Percentiles rank a stretch among this genome's conserved stretches.
phyloP scores from a whole-genome alignment of 2,888 invertebrate genomes.

The Barypeithes pellucidus region DNA sequence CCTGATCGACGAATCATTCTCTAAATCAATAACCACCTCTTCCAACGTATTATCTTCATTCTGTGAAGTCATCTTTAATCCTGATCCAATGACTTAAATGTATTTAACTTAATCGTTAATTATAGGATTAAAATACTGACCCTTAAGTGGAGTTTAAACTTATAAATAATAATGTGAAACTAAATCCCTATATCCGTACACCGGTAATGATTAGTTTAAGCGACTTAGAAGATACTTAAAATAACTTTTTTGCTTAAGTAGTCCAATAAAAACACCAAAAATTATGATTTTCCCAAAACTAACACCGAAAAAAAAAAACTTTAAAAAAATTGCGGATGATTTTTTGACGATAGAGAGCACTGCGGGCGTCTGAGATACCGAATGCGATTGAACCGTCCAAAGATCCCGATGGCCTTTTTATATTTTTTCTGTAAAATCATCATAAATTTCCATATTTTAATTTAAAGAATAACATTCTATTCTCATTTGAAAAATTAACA shows the following conservation, averaged over 20 bases:
- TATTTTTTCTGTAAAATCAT: not conserved
- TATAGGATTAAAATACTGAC: not conserved
- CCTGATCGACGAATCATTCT: conserved; percentile 21
- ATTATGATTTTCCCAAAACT: not conserved
- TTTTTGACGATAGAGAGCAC: conserved; percentile 6
- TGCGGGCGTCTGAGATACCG: not conserved
- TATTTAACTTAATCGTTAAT: not conserved
- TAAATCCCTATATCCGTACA: not conserved
- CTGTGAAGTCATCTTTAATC: not conserved
- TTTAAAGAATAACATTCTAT: not conserved
- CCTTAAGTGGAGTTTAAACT: not conserved
- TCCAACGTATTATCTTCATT: not conserved
- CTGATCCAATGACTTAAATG: not conserved
- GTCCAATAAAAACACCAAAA: conserved; percentile 1
- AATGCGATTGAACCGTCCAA: not conserved
- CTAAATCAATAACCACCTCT: not conserved
- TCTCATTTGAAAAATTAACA: conserved; percentile 10
- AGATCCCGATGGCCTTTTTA: not conserved
- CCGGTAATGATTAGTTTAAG: not conserved
- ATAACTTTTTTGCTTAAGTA: not conserved
- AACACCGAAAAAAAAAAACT: conserved; percentile 5
- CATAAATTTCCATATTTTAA: not conserved
- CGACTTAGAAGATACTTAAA: not conserved
- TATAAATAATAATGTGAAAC: not conserved
- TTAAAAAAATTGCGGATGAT: conserved; percentile 6